Base-by-base conservation (phyloP, 2,888 invertebrate species). In the Trachelus stipa region DNA sequence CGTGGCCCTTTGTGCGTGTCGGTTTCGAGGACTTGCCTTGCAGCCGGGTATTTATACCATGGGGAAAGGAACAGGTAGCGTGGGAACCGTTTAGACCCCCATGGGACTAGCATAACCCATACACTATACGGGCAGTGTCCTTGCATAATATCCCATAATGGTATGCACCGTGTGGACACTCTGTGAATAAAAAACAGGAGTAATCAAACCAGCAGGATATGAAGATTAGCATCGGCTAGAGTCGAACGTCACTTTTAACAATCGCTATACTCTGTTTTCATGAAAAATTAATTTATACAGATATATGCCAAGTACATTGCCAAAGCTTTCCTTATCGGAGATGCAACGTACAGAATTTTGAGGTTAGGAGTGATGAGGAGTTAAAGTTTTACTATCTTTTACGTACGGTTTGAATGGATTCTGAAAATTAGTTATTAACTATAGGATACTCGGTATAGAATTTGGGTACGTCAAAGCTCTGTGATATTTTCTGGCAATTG, bases 51-150 rank as follows among this genome's bases (percentile, higher is more conserved):
- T 76, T 77, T 75, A 74, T 68, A n/a, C 71, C 34, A 2, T n/a
- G 68, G 74, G 68, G 75, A 75, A 78, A 81, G 86, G 87, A 87
- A 88, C 90, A 90, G 90, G 90, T 89, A 90, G 89, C 90, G 90
- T 90, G 90, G 88, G 90, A 90, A 90, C 83, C 87, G 83, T 87
- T 90, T 88, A 89, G 88, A 89, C 87, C 89, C 88, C 90, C 87
- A 82, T 88, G 85, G 86, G 86, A 78, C 82, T 79, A 71, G 30
- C 31, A 31, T 56, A 56, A 56, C 40, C 40, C 9, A 56, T 56
- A 15, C 23, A 56, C 23, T 56, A 56, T 56, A 56, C 23, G 40
- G 40, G 40, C 23, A 56, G 40, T 56, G 23, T 56, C 40, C 40
- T 56, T 56, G 40, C 40, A 56, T 56, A 56, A 56, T 56, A 9